These are phyloP conservation scores for Oreonectes daqikongensis DNA, from an alignment of 2,797 vertebrate species.

Conservation along the genomic window DNA sequence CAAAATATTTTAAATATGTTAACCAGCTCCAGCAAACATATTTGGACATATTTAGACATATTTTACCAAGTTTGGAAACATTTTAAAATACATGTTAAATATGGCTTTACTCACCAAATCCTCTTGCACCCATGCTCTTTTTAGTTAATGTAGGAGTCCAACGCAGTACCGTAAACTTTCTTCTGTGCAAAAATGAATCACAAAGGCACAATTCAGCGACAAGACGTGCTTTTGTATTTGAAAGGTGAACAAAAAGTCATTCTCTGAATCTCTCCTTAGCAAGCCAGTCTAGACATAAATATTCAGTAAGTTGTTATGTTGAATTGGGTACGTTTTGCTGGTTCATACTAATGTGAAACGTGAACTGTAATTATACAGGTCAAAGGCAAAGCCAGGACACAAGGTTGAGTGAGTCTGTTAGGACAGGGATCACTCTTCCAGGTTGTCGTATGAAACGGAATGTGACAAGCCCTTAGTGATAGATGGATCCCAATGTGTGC, in stretches of 20 bases:
- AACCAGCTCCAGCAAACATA: too few species aligned
- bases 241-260: constrained; percentile 24
- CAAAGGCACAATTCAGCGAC: constrained; percentile 21
- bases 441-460: constrained; percentile 40
- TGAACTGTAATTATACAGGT: constrained; percentile 37
- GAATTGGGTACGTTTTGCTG: constrained; percentile 44
- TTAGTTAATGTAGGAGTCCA: not conserved
- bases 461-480: constrained; percentile 55
- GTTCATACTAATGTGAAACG: constrained; percentile 58
- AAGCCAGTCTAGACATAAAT: constrained; percentile 47
- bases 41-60: too few species aligned
- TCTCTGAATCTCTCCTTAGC: constrained; percentile 42
- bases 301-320: constrained; percentile 52
- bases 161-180: not conserved
- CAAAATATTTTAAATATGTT: not conserved
- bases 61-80: not conserved
- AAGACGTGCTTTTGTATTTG: constrained; percentile 35
- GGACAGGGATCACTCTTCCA: not conserved
- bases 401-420: constrained; percentile 11
- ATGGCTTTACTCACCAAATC: not conserved
- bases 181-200: constrained; percentile 26
- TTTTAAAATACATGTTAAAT: not conserved
- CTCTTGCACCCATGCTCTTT: not conserved
- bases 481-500: constrained; percentile 55
- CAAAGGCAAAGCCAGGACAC: constrained; percentile 20